phyloP scores from a whole-genome alignment of 2,888 invertebrate species.

The Molanna angustata region DNA sequence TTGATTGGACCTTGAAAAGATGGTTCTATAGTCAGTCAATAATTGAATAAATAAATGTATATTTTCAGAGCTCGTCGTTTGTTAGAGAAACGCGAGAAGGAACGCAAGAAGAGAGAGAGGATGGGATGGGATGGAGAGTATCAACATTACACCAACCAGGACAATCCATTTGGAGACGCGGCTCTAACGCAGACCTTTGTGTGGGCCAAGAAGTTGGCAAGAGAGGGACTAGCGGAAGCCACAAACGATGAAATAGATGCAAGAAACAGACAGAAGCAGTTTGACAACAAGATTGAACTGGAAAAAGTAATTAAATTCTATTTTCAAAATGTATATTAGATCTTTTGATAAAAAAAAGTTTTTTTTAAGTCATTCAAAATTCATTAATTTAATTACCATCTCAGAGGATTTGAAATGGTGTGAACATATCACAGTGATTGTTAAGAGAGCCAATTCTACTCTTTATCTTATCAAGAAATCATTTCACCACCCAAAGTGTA shows the following conservation, averaged over 20 bases:
- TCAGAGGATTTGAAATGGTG: too few species aligned
- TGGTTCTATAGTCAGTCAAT: too few species aligned
- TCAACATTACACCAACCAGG: constrained; percentile 94
- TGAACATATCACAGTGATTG: too few species aligned
- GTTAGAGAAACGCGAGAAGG: constrained; percentile 88
- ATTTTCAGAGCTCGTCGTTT: constrained; percentile 65
- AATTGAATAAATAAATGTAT: neutral
- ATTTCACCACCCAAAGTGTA: too few species aligned
- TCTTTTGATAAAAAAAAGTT: too few species aligned
- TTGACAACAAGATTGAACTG: constrained; percentile 87
- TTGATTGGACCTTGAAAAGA: too few species aligned
- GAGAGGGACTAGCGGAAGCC: constrained; percentile 82
- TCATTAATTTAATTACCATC: too few species aligned
- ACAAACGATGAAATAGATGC: constrained; percentile 78
- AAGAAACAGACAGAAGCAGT: constrained; percentile 80
- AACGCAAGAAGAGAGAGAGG: constrained; percentile 78
- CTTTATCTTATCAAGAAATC: too few species aligned
- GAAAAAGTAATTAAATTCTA: too few species aligned
- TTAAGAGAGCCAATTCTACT: too few species aligned
- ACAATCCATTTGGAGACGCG: constrained; percentile 98
- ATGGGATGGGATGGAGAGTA: constrained; percentile 99
- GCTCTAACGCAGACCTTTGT: constrained; percentile 93
- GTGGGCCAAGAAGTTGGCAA: constrained; percentile 94
- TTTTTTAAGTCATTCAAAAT: too few species aligned
- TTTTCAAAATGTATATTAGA: too few species aligned